Evolutionary conservation across 92 coral and sea anemone species (phyloP), one percentile per base, ranked within the genome.

Genomic region (Montipora capitata): DNA sequence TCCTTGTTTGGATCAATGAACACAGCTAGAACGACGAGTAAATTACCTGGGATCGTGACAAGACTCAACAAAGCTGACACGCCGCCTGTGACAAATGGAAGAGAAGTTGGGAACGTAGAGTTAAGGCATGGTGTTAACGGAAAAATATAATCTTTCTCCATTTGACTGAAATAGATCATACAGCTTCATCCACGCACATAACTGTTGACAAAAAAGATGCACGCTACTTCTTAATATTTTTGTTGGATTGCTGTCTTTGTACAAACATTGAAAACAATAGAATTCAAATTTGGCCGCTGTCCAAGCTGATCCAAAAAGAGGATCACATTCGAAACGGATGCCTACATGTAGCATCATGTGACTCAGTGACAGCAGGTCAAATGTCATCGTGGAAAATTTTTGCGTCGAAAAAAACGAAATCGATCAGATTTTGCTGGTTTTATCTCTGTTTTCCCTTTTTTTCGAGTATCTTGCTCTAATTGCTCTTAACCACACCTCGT

Each of bases 1-100:
- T 95, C 95, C 83, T 64, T 93, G 93, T 95, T 93, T 12, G 98
- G 98, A 72, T 95, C 98, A 9, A 95, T 78, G 65, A 91, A 86
- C 17, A 95, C 93, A 4, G 98, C 98, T 15, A 95, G 77, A 68
- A 95, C 93, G 49, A 95, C 96, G 63, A 92, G 90, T 17, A 95
- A 81, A 68, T 92, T 95, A 5, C 96, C 96, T 63, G 94, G 94
- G 83, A 97, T 91, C 8, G 96, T 97, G 65, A 97, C 83, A 41
- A 95, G 87, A 78, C 95, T 83, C 5, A 97, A 90, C 8, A 95
- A 72, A 41, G 88, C 91, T 58, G 96, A 89, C 14, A 94, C 74
- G 38, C 92, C 93, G 7, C 95, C 97, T 18, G 99, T 95, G 27
- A 91, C 88, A 73, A 90, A 97, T 38, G 98, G 92, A 65, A 94